phyloP scores from a whole-genome alignment of 2,888 invertebrate species.

The Leptopilina syphax region DNA sequence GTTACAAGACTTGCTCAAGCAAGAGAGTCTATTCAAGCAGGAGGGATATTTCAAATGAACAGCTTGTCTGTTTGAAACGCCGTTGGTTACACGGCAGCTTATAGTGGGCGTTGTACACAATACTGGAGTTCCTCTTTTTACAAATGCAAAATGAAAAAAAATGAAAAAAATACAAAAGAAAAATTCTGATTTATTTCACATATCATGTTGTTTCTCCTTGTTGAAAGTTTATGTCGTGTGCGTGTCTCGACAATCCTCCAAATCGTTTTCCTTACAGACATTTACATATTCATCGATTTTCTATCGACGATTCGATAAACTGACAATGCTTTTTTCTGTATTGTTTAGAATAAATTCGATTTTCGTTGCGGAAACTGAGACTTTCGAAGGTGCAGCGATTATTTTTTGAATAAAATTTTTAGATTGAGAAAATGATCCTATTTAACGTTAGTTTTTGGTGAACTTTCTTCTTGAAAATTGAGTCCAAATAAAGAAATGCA shows the following conservation, averaged over 20 bases:
- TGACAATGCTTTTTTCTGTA: too few species aligned
- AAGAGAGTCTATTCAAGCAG: conserved; percentile 26
- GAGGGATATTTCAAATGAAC: conserved; percentile 36
- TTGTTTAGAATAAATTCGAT: too few species aligned
- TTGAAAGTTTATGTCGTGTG: conserved; percentile 39
- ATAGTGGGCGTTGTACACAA: conserved; percentile 36
- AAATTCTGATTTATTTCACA: conserved; percentile 34
- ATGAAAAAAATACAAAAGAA: too few species aligned
- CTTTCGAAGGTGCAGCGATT: too few species aligned
- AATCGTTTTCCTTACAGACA: conserved; percentile 20
- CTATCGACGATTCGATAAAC: neutral
- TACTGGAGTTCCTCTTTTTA: conserved; percentile 12
- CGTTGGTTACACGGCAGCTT: conserved; percentile 36
- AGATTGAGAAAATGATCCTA: too few species aligned
- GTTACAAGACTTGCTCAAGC: conserved; percentile 7
- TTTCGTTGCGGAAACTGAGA: too few species aligned
- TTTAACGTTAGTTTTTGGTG: too few species aligned
- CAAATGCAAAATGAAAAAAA: too few species aligned
- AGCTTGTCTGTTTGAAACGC: conserved; percentile 38
- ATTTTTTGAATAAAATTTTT: too few species aligned
- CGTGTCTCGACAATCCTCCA: conserved; percentile 33
- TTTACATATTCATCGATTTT: conserved; percentile 35
- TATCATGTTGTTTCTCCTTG: conserved; percentile 27
- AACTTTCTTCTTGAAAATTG: too few species aligned
- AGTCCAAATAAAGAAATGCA: too few species aligned